Evolutionary conservation across 92 coral and sea anemone genomes (phyloP), one percentile per base, ranked within the genome.

Genomic region (Palythoa grandiflora): DNA sequence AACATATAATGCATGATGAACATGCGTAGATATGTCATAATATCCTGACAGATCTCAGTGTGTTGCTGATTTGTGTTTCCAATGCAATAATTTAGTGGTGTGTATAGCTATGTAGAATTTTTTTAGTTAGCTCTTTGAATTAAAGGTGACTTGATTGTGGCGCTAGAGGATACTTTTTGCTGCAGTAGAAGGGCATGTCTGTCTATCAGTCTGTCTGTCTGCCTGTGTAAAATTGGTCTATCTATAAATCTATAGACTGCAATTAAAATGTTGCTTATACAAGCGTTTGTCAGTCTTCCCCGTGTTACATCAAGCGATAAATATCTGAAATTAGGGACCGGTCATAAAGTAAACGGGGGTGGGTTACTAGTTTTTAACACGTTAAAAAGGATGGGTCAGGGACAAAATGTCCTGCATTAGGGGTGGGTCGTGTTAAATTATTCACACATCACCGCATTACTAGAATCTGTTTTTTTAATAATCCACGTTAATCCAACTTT

Each of bases 1-100:
- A 28, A 95, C 93, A 13, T 97, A 86, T 73, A 89, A 91, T 78
- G 86, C 86, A 48, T 81, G 74, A 80, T 80, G 47, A 7, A 19
- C 36, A 7, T 65, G 9, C n/a, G 5, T 65, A 8, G 35, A 8
- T 21, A 20, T 2, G 71, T 11, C 38, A 8, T 68, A 68, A 68
- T 11, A 3, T 68, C 5, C 20, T 13, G 9, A 19, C 38, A 20
- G 73, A 68, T 20, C 12, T 68, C 38, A 68, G 38, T 5, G 38
- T 68, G 14, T 14, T 6, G 37, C 73, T 21, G 2, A 3, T 68
- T 68, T 68, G 73, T 20, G 1, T 6, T 68, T 20, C 65, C 19
- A 5, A 17, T 59, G 19, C 65, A 59, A 59, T 59, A 17, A 59
- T 59, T 59, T 59, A 59, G 17, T 59, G 3, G 19, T 10, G 65